Percentiles rank a stretch among this genome's conserved stretches.
Conservation (phyloP, 2,888 invertebrate species). For the Pandemis corylana region DNA sequence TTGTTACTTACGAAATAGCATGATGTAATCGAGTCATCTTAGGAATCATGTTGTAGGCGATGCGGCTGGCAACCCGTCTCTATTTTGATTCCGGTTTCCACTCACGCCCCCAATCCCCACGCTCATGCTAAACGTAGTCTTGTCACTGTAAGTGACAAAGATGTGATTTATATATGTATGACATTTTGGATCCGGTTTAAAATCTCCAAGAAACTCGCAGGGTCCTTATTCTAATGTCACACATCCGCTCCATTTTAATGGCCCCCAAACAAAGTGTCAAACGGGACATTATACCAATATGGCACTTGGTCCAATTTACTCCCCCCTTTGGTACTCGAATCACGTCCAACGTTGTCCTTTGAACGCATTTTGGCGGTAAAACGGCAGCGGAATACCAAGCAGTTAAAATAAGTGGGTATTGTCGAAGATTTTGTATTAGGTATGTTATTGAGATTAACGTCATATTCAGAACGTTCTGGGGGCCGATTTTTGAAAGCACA, state of each 20-base stretch:
- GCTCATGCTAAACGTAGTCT: too few species aligned
- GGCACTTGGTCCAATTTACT: constrained; percentile 40
- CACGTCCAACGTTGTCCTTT: constrained; percentile 39
- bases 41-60: too few species aligned
- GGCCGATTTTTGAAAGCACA: too few species aligned
- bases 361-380: constrained; percentile 42
- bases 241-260: constrained; percentile 33
- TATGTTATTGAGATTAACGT: constrained; percentile 21
- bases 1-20: too few species aligned
- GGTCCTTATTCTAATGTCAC: constrained; percentile 30
- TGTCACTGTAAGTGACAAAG: too few species aligned
- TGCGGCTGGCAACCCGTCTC: too few species aligned
- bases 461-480: background rate
- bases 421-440: constrained; percentile 36
- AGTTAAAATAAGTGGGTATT: constrained; percentile 38
- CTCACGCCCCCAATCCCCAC: too few species aligned
- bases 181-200: too few species aligned
- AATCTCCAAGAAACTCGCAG: too few species aligned
- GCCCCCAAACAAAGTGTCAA: constrained; percentile 39
- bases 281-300: constrained; percentile 41
- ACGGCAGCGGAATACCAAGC: constrained; percentile 35
- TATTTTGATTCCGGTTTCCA: too few species aligned
- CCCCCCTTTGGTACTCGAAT: constrained; percentile 23
- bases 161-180: too few species aligned
- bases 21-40: too few species aligned